phyloP scores from a whole-genome alignment of 2,113 vertebrate genomes.

The Cariama cristata region DNA sequence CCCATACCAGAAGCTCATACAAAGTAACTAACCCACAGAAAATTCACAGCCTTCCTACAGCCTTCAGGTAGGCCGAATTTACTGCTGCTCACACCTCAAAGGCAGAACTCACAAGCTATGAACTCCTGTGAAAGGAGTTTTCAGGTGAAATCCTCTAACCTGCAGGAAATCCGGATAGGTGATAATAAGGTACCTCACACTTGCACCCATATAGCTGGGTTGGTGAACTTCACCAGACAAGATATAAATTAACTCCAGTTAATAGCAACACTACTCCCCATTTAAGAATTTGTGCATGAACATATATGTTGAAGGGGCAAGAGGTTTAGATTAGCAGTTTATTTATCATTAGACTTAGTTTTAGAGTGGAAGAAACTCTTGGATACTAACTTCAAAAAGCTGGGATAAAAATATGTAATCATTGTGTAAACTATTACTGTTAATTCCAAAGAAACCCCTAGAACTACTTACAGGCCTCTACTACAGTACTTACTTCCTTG shows the following conservation, averaged over 20 bases:
- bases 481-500: background rate
- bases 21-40: background rate
- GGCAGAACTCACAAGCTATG: background rate
- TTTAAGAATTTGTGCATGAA: background rate
- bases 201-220: background rate
- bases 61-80: rapidly evolving
- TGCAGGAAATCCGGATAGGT: background rate
- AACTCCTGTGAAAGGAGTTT: background rate
- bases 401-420: background rate
- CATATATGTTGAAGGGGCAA: rapidly evolving
- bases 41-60: background rate
- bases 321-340: background rate
- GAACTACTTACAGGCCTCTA: background rate
- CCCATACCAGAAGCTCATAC: background rate
- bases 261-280: background rate
- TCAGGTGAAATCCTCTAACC: background rate
- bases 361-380: background rate
- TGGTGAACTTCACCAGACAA: background rate
- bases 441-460: background rate
- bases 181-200: background rate
- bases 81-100: background rate
- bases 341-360: background rate
- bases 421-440: background rate
- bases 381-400: background rate
- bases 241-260: background rate